Evolutionary conservation across 2,113 vertebrate species (phyloP).

Genomic region (Grus americana): DNA sequence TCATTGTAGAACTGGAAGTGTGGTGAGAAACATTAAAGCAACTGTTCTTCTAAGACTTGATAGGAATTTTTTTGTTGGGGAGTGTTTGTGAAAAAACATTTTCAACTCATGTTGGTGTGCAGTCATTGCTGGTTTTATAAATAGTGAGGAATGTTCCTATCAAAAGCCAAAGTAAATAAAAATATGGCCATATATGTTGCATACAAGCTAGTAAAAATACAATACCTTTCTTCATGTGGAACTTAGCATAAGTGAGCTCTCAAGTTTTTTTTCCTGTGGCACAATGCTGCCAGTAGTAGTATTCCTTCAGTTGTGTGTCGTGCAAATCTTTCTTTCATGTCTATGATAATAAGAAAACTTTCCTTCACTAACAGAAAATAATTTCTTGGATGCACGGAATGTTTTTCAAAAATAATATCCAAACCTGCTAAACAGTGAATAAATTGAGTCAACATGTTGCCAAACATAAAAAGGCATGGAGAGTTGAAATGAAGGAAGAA

Average conservation of each 20-base stretch:
- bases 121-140: neutral
- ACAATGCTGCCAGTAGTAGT: neutral
- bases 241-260: neutral
- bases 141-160: neutral
- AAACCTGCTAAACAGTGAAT: neutral
- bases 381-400: neutral
- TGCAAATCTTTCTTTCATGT: neutral
- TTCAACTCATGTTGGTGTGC: neutral
- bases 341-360: neutral
- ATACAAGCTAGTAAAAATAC: neutral
- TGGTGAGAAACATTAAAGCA: neutral
- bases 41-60: rapidly evolving
- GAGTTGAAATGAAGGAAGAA: neutral
- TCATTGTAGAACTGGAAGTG: neutral
- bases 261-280: neutral
- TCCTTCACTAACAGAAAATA: neutral
- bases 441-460: neutral
- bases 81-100: neutral
- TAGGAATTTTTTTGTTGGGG: neutral
- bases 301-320: neutral
- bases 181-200: neutral
- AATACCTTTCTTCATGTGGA: neutral
- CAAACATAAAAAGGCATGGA: neutral
- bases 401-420: neutral
- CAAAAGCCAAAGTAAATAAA: neutral